Evolutionary conservation across 2,113 vertebrate species (phyloP).

Genomic region (Echinops telfairi): DNA sequence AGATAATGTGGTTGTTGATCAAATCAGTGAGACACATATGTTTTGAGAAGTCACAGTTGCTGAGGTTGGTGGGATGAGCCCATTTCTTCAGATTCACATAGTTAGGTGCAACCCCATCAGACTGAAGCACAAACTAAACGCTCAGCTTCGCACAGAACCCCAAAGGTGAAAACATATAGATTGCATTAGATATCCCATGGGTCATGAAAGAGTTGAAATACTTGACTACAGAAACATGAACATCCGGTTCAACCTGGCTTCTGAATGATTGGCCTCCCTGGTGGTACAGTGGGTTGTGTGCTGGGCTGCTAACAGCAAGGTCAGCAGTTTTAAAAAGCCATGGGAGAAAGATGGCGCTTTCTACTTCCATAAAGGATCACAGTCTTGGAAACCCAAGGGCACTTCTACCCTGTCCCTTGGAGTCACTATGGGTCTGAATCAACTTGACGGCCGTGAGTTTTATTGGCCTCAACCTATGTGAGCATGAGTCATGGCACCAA

Average conservation of each 20-base stretch:
- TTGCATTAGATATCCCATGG: background rate
- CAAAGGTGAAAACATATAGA: background rate
- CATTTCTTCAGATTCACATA: background rate
- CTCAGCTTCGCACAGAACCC: background rate
- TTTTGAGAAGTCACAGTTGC: background rate
- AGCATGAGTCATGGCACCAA: background rate
- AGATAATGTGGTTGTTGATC: background rate
- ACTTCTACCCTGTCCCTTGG: too few relatives aligned
- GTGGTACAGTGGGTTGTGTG: too few relatives aligned
- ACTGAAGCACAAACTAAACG: background rate
- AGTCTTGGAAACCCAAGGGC: too few relatives aligned
- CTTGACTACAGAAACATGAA: background rate
- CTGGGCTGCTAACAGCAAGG: too few relatives aligned
- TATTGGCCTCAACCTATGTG: background rate
- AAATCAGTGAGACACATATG: background rate
- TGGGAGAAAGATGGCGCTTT: background rate
- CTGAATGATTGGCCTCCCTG: background rate
- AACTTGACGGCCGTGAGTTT: too few relatives aligned
- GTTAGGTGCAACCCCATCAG: too few relatives aligned
- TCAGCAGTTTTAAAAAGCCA: too few relatives aligned
- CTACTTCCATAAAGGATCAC: too few relatives aligned
- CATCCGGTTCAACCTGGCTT: background rate
- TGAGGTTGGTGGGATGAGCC: background rate
- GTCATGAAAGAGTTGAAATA: background rate
- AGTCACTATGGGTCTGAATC: too few relatives aligned